Conservation (phyloP, 2,888 invertebrate species). For the Drosophila fungiperda region DNA sequence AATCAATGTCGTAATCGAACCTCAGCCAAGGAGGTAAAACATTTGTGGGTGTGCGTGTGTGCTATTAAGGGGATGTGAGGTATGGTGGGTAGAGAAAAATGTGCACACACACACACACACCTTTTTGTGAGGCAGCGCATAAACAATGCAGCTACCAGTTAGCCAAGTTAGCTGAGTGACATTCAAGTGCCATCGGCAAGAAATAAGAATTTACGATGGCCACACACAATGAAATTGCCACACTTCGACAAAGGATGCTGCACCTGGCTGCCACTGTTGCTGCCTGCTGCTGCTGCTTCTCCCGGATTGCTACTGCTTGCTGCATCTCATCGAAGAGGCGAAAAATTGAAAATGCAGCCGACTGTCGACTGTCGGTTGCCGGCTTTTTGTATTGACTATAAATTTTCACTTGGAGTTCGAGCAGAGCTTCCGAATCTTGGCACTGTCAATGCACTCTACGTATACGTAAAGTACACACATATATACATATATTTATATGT, state of each 20-base stretch:
- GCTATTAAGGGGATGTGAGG: slow-evolving; percentile 47
- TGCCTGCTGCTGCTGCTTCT: not conserved
- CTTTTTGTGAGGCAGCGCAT: slow-evolving; percentile 51
- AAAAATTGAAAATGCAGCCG: slow-evolving; percentile 53
- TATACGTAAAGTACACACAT: slow-evolving; percentile 49
- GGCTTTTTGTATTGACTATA: slow-evolving; percentile 65
- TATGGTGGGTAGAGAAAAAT: slow-evolving; percentile 6
- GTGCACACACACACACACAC: slow-evolving; percentile 47
- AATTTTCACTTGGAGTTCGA: slow-evolving; percentile 70
- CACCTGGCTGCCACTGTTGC: slow-evolving; percentile 8
- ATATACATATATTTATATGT: not conserved
- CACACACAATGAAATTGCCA: slow-evolving; percentile 76
- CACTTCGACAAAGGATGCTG: slow-evolving; percentile 41
- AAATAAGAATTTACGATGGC: slow-evolving; percentile 76
- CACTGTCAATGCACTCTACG: slow-evolving; percentile 52
- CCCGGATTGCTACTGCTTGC: not conserved
- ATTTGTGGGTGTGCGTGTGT: slow-evolving; percentile 47
- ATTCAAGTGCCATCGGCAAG: slow-evolving; percentile 39
- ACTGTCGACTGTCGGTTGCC: slow-evolving; percentile 12
- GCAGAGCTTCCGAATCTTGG: slow-evolving; percentile 46
- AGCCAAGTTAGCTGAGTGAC: slow-evolving; percentile 50
- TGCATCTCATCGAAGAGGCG: slow-evolving; percentile 27
- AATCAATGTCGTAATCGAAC: slow-evolving; percentile 26
- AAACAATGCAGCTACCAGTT: slow-evolving; percentile 75
- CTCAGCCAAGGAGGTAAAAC: slow-evolving; percentile 31